phyloP scores from a whole-genome alignment of 2,888 invertebrate species.

The Petrolisthes cinctipes region DNA sequence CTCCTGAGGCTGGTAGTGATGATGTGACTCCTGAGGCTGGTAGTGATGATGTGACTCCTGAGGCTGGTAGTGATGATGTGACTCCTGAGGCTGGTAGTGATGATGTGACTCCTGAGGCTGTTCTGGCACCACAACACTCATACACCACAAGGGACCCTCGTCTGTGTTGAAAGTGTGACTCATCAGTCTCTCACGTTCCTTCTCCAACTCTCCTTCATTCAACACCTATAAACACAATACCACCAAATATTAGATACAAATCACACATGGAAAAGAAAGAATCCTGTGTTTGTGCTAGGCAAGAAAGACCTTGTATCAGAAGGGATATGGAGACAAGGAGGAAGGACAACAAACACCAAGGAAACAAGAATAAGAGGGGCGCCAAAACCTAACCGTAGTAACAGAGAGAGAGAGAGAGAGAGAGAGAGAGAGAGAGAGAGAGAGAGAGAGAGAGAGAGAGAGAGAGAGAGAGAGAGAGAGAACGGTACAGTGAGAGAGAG shows the following conservation, averaged over 20 bases:
- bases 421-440: background rate
- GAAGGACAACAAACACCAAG: background rate
- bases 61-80: too few species aligned
- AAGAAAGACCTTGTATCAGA: too few species aligned
- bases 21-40: too few species aligned
- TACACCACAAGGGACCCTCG: conserved; percentile 35
- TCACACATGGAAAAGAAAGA: background rate
- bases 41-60: too few species aligned
- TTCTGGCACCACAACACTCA: conserved; percentile 16
- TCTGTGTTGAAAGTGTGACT: conserved; percentile 24
- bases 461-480: conserved; percentile 1
- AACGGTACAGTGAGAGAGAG: background rate
- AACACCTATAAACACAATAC: conserved; percentile 10
- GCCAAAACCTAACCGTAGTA: too few species aligned
- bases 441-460: conserved; percentile 1
- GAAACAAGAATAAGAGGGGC: background rate
- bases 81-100: too few species aligned
- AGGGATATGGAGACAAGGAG: background rate
- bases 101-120: background rate
- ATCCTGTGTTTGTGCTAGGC: background rate
- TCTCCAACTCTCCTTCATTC: background rate
- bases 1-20: too few species aligned
- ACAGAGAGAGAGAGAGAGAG: background rate
- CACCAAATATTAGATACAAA: background rate
- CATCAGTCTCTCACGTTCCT: conserved; percentile 6